phyloP scores from a whole-genome alignment of 1,140 invertebrate species.

The Octopus sinensis region DNA sequence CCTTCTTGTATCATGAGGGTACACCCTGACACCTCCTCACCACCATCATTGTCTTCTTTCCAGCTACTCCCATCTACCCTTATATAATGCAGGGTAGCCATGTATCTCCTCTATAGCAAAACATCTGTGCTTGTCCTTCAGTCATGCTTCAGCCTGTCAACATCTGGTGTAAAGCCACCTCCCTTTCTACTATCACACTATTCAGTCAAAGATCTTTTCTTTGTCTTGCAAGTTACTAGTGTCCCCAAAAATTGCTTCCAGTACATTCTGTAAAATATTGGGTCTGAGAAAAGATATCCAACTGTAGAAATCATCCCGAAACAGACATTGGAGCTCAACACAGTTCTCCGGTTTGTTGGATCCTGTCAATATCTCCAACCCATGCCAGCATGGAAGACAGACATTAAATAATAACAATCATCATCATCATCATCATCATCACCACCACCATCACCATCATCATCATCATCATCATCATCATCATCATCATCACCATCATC shows the following conservation, averaged over 20 bases:
- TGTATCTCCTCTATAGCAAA: no score
- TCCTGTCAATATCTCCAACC: not conserved
- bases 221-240: no score
- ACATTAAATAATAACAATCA: not conserved
- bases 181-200: no score
- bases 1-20: no score
- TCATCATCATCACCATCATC: not conserved
- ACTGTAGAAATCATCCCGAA: not conserved
- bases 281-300: not conserved
- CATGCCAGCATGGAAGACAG: not conserved
- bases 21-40: no score
- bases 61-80: no score
- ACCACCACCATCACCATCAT: not conserved
- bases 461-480: not conserved
- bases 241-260: not conserved
- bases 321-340: not conserved
- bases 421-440: not conserved
- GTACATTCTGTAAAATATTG: not conserved
- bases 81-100: no score
- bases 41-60: no score
- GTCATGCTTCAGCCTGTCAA: no score
- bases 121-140: no score
- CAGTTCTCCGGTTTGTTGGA: not conserved
- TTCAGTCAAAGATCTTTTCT: no score
- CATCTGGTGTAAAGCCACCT: no score